Evolutionary conservation across 2,797 vertebrate genomes (phyloP), one percentile per base, ranked within the genome.

Genomic region (Graptemys geographica): DNA sequence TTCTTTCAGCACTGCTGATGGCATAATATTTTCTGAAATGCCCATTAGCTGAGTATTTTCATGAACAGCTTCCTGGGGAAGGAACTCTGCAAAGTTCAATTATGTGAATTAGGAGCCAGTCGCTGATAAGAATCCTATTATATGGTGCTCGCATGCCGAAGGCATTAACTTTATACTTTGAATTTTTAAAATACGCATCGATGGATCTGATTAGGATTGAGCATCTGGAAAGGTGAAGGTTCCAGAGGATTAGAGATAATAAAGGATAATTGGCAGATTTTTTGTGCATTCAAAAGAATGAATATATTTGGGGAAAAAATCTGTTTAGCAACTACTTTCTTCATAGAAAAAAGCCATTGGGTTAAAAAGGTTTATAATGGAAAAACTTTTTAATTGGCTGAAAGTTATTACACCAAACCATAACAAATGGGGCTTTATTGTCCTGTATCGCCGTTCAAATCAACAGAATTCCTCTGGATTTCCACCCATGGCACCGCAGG

Each of bases 11-110:
- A 11, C 37, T 1, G 83, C 62, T 89, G 84, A 90, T 89, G 90
- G 92, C 83, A 82, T 95, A 95, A 96, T 95, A 90, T 96, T 96
- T 96, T 95, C 93, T 91, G 94, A 97, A 95, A 97, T 88, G 93
- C 83, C 95, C 95, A 97, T 97, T 97, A 97, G 90, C 96, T 80
- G 82, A 90, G 57, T 92, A 81, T 95, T 88, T 97, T 93, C 94
- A 95, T 83, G 93, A 97, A 95, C 88, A 92, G 89, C 90, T 97
- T 97, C 95, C 92, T 83, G 62, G 86, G 88, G 53, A 90, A 97
- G 95, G 90, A 95, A 59, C 87, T 72, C 65, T 93, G 89, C 86
- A 95, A 93, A 96, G 96, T 97, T 97, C 96, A 97, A 90, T 97
- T 97, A 96, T 79, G 84, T 96, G 95, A 95, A 96, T 96, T 96